These are phyloP conservation scores for Triops longicaudatus DNA, from an alignment of 1,140 invertebrate species.

Conservation along the genomic window DNA sequence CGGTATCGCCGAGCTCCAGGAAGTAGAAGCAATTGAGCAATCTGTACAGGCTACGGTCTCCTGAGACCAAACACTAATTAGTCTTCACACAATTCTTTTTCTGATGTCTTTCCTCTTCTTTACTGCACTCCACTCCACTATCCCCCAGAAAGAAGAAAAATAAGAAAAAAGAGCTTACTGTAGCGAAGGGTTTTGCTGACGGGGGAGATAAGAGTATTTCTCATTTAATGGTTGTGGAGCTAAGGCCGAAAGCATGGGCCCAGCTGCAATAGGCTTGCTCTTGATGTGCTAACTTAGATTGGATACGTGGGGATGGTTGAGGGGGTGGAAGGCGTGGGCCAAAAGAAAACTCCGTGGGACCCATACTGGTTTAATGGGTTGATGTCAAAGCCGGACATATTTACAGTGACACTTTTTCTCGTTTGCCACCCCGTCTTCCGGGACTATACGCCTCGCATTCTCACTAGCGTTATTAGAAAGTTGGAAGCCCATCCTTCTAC, in stretches of 20 bases:
- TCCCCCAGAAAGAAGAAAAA: neutral
- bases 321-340: too few species aligned
- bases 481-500: neutral
- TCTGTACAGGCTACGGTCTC: neutral
- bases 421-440: neutral
- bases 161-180: neutral
- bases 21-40: neutral
- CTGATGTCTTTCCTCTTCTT: neutral
- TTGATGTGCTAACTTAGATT: conserved; percentile 12
- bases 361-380: conserved; percentile 12
- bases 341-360: neutral
- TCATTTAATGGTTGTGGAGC: neutral
- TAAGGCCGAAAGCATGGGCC: neutral
- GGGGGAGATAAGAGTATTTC: neutral
- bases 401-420: neutral
- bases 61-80: conserved; percentile 8
- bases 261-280: conserved; percentile 10
- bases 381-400: conserved; percentile 7
- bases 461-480: conserved; percentile 3
- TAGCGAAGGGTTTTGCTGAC: neutral
- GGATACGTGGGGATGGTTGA: neutral
- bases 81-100: neutral
- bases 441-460: neutral
- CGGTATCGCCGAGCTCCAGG: neutral
- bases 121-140: neutral